A percentile compares a stretch with the other conserved stretches of the same genome.
phyloP scores from a whole-genome alignment of 2,888 invertebrate species.

The Caenorhabditis japonica region DNA sequence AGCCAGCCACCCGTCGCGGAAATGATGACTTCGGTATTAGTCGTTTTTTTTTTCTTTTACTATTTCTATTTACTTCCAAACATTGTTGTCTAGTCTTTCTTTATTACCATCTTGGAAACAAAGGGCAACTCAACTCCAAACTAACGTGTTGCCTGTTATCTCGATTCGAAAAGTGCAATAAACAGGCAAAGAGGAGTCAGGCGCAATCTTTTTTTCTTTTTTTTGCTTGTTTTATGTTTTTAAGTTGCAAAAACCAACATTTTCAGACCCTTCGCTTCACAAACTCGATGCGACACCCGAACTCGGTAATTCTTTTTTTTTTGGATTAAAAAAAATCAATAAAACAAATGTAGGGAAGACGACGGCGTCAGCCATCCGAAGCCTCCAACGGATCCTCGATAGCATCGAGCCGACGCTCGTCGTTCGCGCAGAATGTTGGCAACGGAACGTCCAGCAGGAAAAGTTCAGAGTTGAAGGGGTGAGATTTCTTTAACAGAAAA shows the following conservation, averaged over 20 bases:
- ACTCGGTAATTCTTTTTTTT: neutral
- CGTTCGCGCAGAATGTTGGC: conserved; percentile 35
- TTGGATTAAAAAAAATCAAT: neutral
- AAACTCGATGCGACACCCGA: conserved; percentile 21
- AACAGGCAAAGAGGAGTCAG: conserved; percentile 20
- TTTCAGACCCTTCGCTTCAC: conserved; percentile 6
- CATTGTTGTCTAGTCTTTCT: no score
- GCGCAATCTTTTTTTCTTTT: neutral
- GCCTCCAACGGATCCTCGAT: conserved; percentile 39
- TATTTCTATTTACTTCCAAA: conserved; percentile 7
- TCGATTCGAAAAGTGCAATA: conserved; percentile 47
- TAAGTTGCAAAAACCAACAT: neutral
- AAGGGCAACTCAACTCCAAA: no score
- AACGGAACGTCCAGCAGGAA: conserved; percentile 34
- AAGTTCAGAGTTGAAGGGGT: conserved; percentile 39
- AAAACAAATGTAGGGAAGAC: conserved; percentile 11
- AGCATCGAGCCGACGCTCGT: conserved; percentile 42
- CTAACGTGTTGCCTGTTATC: no score
- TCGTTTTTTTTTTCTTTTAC: conserved; percentile 6
- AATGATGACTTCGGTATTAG: no score
- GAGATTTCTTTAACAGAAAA: neutral
- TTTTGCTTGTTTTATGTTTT: neutral
- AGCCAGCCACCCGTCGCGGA: no score
- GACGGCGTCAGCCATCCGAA: conserved; percentile 38
- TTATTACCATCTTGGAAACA: no score